Base-by-base conservation (phyloP, 30 jellyfish, hydroid and myxozoan genomes). In the Hydractinia echinata region DNA sequence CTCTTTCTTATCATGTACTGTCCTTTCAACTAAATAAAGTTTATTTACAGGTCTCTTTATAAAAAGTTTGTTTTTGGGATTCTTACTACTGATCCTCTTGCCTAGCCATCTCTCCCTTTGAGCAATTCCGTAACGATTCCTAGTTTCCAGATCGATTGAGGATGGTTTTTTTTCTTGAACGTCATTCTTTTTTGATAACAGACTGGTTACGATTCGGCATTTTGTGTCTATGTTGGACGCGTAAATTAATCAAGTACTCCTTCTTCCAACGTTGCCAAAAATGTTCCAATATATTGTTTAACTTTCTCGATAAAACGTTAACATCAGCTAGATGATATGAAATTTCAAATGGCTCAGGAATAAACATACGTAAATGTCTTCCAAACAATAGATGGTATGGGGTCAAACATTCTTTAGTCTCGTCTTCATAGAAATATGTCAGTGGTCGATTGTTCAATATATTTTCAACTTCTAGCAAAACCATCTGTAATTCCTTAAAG, bases 191-290 rank as follows among this genome's bases (percentile, higher is more conserved):
- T 56, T 56, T n/a, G n/a, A n/a, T 10, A 56, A n/a, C 68, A 10
- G 68, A n/a, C n/a, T 56, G 68, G n/a, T 9, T 10, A 56, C n/a
- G 68, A n/a, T 56, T 56, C n/a, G 10, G 68, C 68, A n/a, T 56
- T 56, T 56, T 10, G n/a, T 9, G 13, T 39, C 76, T 18, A 50
- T 76, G 88, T 13, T 30, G 20, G 67, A 76, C 94, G 44, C 94
- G 56, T 4, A 85, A 60, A 67, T 67, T 67, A 10, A 71, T 76
- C 11, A 79, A 77, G 77, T 86, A 86, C 55, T 86, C 95, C n/a
- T n/a, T n/a, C 60, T 55, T 66, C 95, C 95, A 86, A 48, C 86
- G 61, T 18, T 49, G 54, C 90, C 89, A 79, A 82, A 86, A 79
- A 52, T 79, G 10, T 10, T 56, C 68, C 10, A 56, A 9, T 56